phyloP scores from a whole-genome alignment of 1,140 invertebrate species.

The Alviniconcha marisindica region DNA sequence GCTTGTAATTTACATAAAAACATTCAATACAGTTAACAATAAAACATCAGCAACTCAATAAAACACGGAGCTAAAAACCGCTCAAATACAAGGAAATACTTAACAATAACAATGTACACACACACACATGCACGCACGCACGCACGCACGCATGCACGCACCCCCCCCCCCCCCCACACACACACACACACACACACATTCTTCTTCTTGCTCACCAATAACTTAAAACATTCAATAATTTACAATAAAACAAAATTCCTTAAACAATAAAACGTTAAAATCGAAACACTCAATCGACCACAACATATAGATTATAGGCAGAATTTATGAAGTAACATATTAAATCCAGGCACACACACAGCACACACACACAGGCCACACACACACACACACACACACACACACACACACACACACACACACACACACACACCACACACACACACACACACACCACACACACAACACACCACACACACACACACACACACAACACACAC shows the following conservation, averaged over 20 bases:
- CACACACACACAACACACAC: background rate
- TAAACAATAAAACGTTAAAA: background rate
- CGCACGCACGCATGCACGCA: background rate
- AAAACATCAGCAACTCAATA: background rate
- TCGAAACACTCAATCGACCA: background rate
- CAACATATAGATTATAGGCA: no score
- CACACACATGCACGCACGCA: background rate
- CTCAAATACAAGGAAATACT: background rate
- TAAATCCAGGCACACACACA: background rate
- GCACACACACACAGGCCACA: background rate
- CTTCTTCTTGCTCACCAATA: background rate
- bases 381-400: background rate
- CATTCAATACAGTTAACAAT: background rate
- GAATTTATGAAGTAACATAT: no score
- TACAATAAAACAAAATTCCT: background rate
- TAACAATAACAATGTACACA: background rate
- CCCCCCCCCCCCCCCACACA: background rate
- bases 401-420: background rate
- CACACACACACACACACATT: background rate
- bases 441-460: background rate
- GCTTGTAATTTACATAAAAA: no score
- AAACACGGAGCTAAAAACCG: background rate
- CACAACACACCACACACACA: slow-evolving; percentile 6
- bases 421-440: background rate
- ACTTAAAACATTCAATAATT: background rate